phyloP scores from a whole-genome alignment of 2,797 vertebrate species.

The Peromyscus melanophrys region DNA sequence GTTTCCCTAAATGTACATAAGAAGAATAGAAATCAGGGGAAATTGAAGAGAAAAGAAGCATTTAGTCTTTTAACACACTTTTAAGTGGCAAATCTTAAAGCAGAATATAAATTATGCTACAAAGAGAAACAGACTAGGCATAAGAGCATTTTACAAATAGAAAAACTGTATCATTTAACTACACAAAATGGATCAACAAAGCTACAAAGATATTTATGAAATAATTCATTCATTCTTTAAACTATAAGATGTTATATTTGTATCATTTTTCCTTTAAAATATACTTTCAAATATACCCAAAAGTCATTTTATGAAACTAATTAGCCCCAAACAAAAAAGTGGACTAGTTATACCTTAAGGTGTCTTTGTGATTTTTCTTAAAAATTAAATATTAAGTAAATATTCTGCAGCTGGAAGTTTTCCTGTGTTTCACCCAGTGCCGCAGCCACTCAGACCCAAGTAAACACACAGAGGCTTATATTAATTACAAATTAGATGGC shows the following conservation, averaged over 20 bases:
- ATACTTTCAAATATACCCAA: constrained; percentile 32
- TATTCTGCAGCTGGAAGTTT: not conserved
- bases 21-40: not conserved
- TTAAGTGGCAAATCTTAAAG: constrained; percentile 64
- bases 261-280: constrained; percentile 58
- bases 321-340: constrained; percentile 19
- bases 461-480: too few relatives aligned
- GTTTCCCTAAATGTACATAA: constrained; percentile 24
- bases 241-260: not conserved
- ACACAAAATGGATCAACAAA: constrained; percentile 34
- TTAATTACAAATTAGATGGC: too few relatives aligned
- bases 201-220: not conserved
- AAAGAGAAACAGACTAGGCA: not conserved
- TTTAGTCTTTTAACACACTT: constrained; percentile 30
- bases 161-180: not conserved
- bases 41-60: constrained; percentile 64
- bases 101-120: constrained; percentile 26
- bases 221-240: constrained; percentile 21
- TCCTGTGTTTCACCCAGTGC: too few relatives aligned
- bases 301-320: constrained; percentile 61
- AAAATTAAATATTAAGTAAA: constrained; percentile 69
- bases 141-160: constrained; percentile 50
- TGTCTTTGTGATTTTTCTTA: constrained; percentile 21
- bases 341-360: not conserved
- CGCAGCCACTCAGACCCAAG: too few relatives aligned